Conservation (phyloP, 2,888 invertebrate species). For the Leucania comma region DNA sequence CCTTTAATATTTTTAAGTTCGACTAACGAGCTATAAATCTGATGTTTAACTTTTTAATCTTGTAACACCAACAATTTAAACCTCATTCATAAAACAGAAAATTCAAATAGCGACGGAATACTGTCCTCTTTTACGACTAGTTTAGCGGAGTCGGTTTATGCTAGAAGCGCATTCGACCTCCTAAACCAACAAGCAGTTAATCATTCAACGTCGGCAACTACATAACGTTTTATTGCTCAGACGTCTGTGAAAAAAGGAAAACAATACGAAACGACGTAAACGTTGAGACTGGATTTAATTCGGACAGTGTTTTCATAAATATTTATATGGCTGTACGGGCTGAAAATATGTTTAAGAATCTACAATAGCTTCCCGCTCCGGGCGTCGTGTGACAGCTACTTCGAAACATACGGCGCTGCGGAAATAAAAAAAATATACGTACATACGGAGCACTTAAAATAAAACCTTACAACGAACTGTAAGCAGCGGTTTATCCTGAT, state of each 20-base stretch:
- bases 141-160: slow-evolving; percentile 67
- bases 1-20: background rate
- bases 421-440: slow-evolving; percentile 68
- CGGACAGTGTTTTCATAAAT: slow-evolving; percentile 80
- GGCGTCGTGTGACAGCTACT: slow-evolving; percentile 75
- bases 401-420: slow-evolving; percentile 69
- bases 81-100: slow-evolving; percentile 27
- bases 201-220: slow-evolving; percentile 74
- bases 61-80: slow-evolving; percentile 12
- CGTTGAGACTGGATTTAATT: slow-evolving; percentile 79
- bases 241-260: slow-evolving; percentile 71
- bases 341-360: slow-evolving; percentile 76
- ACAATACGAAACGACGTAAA: slow-evolving; percentile 76
- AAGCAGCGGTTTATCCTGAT: slow-evolving; percentile 72
- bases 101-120: slow-evolving; percentile 64
- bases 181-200: slow-evolving; percentile 71
- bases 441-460: slow-evolving; percentile 71
- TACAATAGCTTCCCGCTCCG: slow-evolving; percentile 70
- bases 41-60: slow-evolving; percentile 10
- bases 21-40: slow-evolving; percentile 7
- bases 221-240: slow-evolving; percentile 73
- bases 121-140: slow-evolving; percentile 69
- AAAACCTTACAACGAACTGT: slow-evolving; percentile 74
- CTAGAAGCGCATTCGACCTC: slow-evolving; percentile 62
- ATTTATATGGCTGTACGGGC: slow-evolving; percentile 72